Percentiles rank a stretch among this genome's conserved stretches.
Evolutionary conservation across 1,140 invertebrate species (phyloP).

Genomic region (Drosophila pseudoananassae): DNA sequence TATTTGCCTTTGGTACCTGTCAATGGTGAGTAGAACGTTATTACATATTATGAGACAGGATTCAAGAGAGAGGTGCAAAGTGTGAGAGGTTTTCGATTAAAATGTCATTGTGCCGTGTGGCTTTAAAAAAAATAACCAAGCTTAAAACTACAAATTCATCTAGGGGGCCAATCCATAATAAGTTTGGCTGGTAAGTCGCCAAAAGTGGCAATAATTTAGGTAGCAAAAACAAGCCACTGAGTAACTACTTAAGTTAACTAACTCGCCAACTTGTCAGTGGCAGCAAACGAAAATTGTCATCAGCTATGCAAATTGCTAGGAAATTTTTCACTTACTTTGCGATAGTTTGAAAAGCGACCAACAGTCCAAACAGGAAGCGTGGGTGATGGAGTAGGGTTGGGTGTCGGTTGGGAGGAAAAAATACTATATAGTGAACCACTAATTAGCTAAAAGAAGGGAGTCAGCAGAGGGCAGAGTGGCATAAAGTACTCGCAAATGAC

Average conservation of each 20-base stretch:
- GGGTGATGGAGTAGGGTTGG: not conserved
- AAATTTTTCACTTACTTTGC: slow-evolving; percentile 67
- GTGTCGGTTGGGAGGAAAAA: not conserved
- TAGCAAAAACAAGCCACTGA: slow-evolving; percentile 17
- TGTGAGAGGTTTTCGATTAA: slow-evolving; percentile 69
- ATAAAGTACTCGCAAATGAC: slow-evolving; percentile 22
- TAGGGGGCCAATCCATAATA: slow-evolving; percentile 48
- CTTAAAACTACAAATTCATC: not conserved
- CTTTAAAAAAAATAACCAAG: not conserved
- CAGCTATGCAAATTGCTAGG: slow-evolving; percentile 73
- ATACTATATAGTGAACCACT: slow-evolving; percentile 17
- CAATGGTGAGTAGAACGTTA: slow-evolving; percentile 61
- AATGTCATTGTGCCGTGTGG: slow-evolving; percentile 75
- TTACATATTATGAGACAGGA: slow-evolving; percentile 44
- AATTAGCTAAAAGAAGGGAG: slow-evolving; percentile 25
- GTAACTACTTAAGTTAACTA: slow-evolving; percentile 54
- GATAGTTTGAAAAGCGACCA: slow-evolving; percentile 14
- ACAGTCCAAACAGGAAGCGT: not conserved
- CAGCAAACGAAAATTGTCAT: slow-evolving; percentile 57
- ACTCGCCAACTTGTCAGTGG: slow-evolving; percentile 46
- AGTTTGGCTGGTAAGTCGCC: slow-evolving; percentile 22
- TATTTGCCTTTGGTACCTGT: slow-evolving; percentile 37
- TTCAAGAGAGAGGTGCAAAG: slow-evolving; percentile 12
- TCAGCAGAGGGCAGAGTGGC: not conserved
- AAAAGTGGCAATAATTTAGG: slow-evolving; percentile 27